Evolutionary conservation across 2,888 invertebrate species (phyloP), one percentile per base, ranked within the genome.

Genomic region (Lithosia quadra): DNA sequence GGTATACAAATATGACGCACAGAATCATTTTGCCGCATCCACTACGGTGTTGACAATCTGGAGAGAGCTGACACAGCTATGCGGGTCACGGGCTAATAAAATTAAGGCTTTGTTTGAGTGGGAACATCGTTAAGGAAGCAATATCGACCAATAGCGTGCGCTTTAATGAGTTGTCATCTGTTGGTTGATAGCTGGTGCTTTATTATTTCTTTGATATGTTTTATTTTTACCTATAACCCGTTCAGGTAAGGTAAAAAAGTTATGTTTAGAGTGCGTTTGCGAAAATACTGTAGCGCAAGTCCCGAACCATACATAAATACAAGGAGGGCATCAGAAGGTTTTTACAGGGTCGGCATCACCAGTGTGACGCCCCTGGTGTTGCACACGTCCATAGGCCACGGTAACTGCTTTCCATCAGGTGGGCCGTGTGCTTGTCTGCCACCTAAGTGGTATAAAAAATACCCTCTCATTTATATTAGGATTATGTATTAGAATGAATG

Each of bases 31-130:
- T 53, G 49, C 66, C 65, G 59, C 72, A 68, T 71, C 59, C 65
- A 70, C 58, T 57, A 66, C 65, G 68, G 53, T 80, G 74, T 84
- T 85, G 78, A 82, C 79, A 76, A 72, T 74, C 71, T 73, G 75
- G 72, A 65, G 72, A 68, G 74, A 74, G 77, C 77, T 76, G 75
- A 78, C 76, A 71, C 76, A 78, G 75, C 81, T 78, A 84, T 83
- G 84, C 83, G 87, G 88, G 88, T 83, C 86, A 82, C 57, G 76
- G 72, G 82, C 83, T 88, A 90, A 88, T 89, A 87, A 88, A 88
- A 90, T 90, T 88, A 90, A 84, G 83, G 86, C 79, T 65, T 84
- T 90, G 89, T 91, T 90, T 89, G 86, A 86, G 78, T 83, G 85
- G 81, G 78, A 87, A 88, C 90, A 87, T 88, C 90, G 86, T 90